A percentile compares a stretch with the other conserved stretches of the same genome.
These are phyloP conservation scores for Theocolax elegans DNA, from an alignment of 1,140 invertebrate genomes.

Conservation along the genomic window DNA sequence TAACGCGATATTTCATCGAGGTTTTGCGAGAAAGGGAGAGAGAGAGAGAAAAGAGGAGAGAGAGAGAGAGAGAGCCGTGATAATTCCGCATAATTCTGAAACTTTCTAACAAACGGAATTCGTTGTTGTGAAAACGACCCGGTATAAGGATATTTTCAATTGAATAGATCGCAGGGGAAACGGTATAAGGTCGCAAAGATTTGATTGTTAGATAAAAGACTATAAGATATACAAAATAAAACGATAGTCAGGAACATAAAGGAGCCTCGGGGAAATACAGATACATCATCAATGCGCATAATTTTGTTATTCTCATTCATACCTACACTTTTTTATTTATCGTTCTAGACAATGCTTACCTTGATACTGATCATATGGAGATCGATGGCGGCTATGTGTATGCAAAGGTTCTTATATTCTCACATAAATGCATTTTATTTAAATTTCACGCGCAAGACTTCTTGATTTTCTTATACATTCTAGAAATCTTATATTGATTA, in stretches of 20 bases:
- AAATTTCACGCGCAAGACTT: no score
- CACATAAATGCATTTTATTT: no score
- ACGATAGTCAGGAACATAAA: neutral
- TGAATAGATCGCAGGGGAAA: neutral
- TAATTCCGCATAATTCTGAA: neutral
- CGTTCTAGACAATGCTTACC: slow-evolving; percentile 26
- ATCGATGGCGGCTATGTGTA: no score
- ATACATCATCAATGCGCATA: slow-evolving; percentile 30
- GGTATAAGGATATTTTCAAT: slow-evolving; percentile 1
- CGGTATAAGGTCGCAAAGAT: neutral
- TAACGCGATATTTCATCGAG: no score
- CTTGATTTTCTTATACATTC: no score
- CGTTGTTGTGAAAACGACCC: neutral
- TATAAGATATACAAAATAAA: neutral
- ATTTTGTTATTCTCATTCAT: no score
- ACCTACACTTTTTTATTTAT: no score
- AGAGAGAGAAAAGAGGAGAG: no score
- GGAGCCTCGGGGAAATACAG: neutral
- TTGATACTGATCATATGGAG: slow-evolving; percentile 30
- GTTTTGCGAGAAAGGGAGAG: no score
- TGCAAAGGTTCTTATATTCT: no score
- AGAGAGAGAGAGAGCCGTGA: no score
- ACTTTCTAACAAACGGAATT: neutral
- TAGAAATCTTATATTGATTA: no score
- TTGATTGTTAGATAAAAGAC: slow-evolving; percentile 1